Evolutionary conservation across 2,113 vertebrate genomes (phyloP), one percentile per base, ranked within the genome.

Genomic region (Petroica traversi): DNA sequence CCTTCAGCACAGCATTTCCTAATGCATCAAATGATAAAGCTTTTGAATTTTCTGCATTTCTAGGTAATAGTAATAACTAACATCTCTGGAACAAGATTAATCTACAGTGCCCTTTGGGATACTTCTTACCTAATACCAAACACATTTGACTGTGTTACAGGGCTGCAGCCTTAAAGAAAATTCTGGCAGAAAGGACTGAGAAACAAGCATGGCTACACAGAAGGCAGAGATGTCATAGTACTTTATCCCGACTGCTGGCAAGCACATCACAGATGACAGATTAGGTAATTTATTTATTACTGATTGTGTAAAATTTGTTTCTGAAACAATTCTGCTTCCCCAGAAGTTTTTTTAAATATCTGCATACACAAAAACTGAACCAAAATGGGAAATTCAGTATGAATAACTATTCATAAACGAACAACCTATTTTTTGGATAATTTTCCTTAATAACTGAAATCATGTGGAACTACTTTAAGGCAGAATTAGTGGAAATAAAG

Each of bases 371-470:
- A 48, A 68, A 89, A 14, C 11, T 28, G 31, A 91, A 63, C 19
- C 16, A 59, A 62, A 85, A 68, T 6, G 40, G 51, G 43, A 74
- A 85, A 49, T 4, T 57, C 9, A 8, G 58, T 8, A 23, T 8
- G 11, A 61, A 5, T 23, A 69, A 48, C 64, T 52, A 24, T 66
- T 74, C 26, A 34, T 19, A 58, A 82, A 79, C 43, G 26, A 71
- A 11, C 4, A 3, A 10, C 17, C 4, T 7, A 4, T 8, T 45
- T 57, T 89, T 72, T 29, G 9, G 0, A 59, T 29, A 1, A 14
- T 24, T 54, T 58, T 51, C 12, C 14, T 86, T 49, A 34, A 89
- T 68, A 85, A 62, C 31, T 58, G 8, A 63, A 40, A 61, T 79
- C 5, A 46, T 1, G 1, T 34, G 20, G 18, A 23, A 54, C 45